Evolutionary conservation across 1,140 invertebrate species (phyloP), one percentile per base, ranked within the genome.

Genomic region (Heliconius hermathena): DNA sequence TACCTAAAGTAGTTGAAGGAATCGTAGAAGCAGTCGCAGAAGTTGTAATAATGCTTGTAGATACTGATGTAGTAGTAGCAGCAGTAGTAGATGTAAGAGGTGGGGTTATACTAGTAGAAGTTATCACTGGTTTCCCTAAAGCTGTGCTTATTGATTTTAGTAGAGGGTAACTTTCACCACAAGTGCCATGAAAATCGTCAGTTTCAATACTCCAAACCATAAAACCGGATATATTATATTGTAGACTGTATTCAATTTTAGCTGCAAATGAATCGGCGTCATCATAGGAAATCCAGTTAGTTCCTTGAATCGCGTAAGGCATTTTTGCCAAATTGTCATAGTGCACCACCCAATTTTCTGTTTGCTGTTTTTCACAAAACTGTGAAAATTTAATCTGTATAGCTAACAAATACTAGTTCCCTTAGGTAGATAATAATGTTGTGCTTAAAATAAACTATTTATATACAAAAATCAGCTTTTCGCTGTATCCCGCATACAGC

Each of bases 131-230:
- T 76, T 54, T 75, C 90, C 73, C 80, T 60, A 89, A 76, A 26
- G 87, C 88, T 71, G 87, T 26, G 77, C 82, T 74, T 38, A 71
- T 29, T 70, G 89, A 85, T 72, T 74, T 89, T 1, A 95, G 75
- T 36, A 94, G 80, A 54, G 91, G 96, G 88, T 94, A 97, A 16
- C 89, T 87, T 80, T 86, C 88, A 20, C 78, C 82, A n/a, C 96
- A 97, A 0, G 88, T 80, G 1, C 96, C 96, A 16, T 82, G 90
- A 83, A 97, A 97, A 85, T 98, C 97, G 84, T 97, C 97, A 71
- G 96, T 96, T 81, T 97, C 97, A 6, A 98, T 95, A 82, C 96
- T 96, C 97, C 97, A 98, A 0, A 97, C 26, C 26, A 26, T 26
- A 26, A 26, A 1, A 26, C 26, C 26, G 1, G 26, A 26, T 26